Conservation (phyloP, 2,888 invertebrate species). For the Vanessa cardui region DNA sequence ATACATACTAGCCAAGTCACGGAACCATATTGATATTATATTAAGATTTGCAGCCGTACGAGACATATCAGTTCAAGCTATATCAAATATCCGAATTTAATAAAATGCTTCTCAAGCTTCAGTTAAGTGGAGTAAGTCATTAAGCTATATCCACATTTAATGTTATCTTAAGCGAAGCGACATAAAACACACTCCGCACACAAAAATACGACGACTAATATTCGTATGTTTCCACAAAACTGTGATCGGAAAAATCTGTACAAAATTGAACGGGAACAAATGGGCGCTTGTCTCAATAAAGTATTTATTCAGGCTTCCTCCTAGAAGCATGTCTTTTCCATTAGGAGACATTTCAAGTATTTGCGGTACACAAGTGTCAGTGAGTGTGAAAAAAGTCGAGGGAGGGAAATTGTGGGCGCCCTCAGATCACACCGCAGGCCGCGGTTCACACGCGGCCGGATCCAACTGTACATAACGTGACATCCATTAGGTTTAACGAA, state of each 20-base stretch:
- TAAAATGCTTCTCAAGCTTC: too few species aligned
- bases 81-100: too few species aligned
- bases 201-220: neutral
- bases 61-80: too few species aligned
- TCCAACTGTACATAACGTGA: neutral
- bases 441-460: constrained; percentile 35
- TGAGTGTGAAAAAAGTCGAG: constrained; percentile 70
- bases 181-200: neutral
- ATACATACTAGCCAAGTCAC: too few species aligned
- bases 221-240: neutral
- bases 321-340: constrained; percentile 81
- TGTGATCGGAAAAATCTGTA: constrained; percentile 24
- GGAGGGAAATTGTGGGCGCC: constrained; percentile 45
- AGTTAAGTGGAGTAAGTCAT: too few species aligned
- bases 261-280: constrained; percentile 64
- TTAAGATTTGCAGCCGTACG: too few species aligned
- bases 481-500: constrained; percentile 6
- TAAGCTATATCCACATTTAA: too few species aligned
- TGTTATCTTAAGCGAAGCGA: too few species aligned
- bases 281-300: constrained; percentile 76
- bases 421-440: constrained; percentile 39
- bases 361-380: constrained; percentile 76
- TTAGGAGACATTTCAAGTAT: constrained; percentile 78
- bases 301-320: constrained; percentile 76
- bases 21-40: too few species aligned